phyloP scores from a whole-genome alignment of 1,140 invertebrate species.

The Cylas formicarius region DNA sequence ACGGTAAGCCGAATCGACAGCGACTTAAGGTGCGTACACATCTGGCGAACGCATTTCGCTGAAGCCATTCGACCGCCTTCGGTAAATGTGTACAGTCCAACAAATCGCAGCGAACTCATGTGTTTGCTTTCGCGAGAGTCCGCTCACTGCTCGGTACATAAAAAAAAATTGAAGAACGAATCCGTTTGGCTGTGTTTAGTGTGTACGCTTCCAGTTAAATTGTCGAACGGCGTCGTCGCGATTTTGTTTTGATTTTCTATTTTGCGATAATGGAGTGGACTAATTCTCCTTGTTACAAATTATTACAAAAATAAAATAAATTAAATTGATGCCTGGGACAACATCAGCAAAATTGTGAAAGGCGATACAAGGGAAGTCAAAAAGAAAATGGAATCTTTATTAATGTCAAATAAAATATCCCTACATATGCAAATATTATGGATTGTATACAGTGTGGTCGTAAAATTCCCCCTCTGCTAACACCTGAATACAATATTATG shows the following conservation, averaged over 20 bases:
- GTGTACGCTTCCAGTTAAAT: constrained; percentile 1
- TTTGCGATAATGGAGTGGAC: no score
- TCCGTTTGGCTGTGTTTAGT: constrained; percentile 8
- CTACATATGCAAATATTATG: no score
- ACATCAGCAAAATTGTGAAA: constrained; percentile 3
- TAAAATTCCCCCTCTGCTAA: no score
- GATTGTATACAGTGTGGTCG: no score
- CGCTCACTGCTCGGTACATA: constrained; percentile 1
- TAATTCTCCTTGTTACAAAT: no score
- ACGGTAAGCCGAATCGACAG: no score
- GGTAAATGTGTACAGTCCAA: constrained; percentile 1
- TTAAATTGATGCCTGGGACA: constrained; percentile 5
- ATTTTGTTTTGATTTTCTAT: no score
- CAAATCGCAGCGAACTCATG: background rate
- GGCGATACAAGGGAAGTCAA: constrained; percentile 5
- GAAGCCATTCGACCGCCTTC: constrained; percentile 2
- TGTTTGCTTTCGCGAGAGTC: constrained; percentile 1
- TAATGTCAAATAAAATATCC: no score
- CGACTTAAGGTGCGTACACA: constrained; percentile 1
- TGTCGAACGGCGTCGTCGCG: constrained; percentile 11
- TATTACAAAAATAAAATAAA: constrained; percentile 7
- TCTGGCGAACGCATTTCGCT: constrained; percentile 1
- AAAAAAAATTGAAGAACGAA: constrained; percentile 4
- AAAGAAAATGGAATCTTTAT: constrained; percentile 12
- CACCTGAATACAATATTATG: no score